Conservation (phyloP, 2,113 vertebrate genomes). For the Laticauda colubrina region DNA sequence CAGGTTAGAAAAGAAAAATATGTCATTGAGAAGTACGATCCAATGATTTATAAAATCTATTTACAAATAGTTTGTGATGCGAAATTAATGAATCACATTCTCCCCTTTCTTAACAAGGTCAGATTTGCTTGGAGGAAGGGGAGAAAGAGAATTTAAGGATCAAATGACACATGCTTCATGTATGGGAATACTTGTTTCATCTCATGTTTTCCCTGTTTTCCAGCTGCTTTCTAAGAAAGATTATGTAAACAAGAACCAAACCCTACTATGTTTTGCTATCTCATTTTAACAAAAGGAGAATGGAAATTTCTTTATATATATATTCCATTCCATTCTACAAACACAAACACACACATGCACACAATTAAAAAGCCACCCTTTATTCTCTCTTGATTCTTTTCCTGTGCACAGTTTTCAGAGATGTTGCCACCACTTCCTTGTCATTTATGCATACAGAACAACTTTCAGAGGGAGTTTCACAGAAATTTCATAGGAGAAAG, state of each 20-base stretch:
- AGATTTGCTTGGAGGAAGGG: background rate
- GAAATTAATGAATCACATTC: background rate
- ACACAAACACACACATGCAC: too few species aligned
- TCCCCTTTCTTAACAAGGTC: background rate
- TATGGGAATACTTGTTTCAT: background rate
- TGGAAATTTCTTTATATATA: background rate
- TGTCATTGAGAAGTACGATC: slow-evolving; percentile 27
- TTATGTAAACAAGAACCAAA: background rate
- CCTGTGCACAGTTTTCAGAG: too few species aligned
- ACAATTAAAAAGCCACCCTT: too few species aligned
- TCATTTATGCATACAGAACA: background rate
- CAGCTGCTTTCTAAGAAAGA: background rate
- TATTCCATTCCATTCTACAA: too few species aligned
- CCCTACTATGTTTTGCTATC: background rate
- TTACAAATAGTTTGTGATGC: background rate
- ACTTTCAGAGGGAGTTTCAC: background rate
- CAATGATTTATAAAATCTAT: background rate
- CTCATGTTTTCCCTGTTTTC: background rate
- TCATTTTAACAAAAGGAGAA: background rate
- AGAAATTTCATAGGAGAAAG: background rate
- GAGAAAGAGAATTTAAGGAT: background rate
- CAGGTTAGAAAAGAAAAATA: slow-evolving; percentile 20
- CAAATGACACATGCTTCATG: background rate
- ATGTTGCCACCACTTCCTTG: too few species aligned
- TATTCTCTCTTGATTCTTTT: too few species aligned